These are phyloP conservation scores for Calephelis nemesis DNA, from an alignment of 1,140 invertebrate genomes.

Conservation along the genomic window DNA sequence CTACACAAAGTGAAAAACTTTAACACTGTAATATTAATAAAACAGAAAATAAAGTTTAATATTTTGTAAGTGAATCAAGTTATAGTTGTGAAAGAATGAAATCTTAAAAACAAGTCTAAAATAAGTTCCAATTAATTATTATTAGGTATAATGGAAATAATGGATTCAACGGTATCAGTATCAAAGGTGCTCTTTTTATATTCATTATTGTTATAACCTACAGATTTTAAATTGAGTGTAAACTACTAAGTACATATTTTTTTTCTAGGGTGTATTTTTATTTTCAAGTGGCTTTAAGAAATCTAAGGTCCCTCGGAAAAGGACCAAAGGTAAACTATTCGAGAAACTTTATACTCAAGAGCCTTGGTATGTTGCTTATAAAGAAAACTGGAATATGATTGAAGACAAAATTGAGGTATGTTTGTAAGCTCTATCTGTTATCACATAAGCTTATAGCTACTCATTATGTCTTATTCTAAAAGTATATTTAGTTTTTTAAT, in stretches of 20 bases:
- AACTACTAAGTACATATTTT: not conserved
- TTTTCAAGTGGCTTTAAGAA: constrained; percentile 61
- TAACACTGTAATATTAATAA: no score
- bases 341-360: constrained; percentile 52
- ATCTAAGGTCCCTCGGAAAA: constrained; percentile 44
- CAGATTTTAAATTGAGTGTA: constrained; percentile 5
- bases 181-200: constrained; percentile 49
- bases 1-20: no score
- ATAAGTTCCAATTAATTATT: not conserved
- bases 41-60: no score
- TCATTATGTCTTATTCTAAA: constrained; percentile 4
- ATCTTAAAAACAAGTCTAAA: not conserved
- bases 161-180: constrained; percentile 63
- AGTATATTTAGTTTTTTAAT: constrained; percentile 21
- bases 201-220: not conserved
- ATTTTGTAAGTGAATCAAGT: not conserved
- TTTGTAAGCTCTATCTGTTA: not conserved
- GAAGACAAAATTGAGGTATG: constrained; percentile 53
- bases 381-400: constrained; percentile 55
- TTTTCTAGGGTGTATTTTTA: constrained; percentile 64
- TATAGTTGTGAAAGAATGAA: constrained; percentile 32
- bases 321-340: constrained; percentile 39
- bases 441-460: no score
- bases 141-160: constrained; percentile 21
- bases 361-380: constrained; percentile 55